Base-by-base conservation (phyloP, 2,113 vertebrate species). In the Puma concolor region DNA sequence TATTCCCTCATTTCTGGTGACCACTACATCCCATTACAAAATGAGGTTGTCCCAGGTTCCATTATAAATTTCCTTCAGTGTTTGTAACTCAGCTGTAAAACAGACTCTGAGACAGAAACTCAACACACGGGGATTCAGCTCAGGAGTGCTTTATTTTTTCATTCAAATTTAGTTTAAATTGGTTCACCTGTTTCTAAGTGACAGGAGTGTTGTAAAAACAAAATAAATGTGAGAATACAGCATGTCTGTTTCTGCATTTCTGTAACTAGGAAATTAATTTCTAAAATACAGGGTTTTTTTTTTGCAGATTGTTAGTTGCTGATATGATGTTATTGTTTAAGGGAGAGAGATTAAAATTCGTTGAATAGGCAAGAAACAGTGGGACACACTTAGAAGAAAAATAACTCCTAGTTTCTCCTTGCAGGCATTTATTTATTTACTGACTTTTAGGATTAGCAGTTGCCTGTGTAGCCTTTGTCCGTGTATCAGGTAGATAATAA, bases 81-180 rank as follows among this genome's bases (percentile, higher is more conserved):
- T 89, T 64, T 96, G 54, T 67, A 96, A 86, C 19, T 88, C 52
- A 83, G 4, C 60, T 72, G 4, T 84, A 88, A 94, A 97, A 64
- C 2, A 87, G n/a, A 5, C 29, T 57, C 23, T 79, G 41, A 95
- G n/a, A 89, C 63, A 94, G 71, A 95, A 95, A 88, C 23, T 89
- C 12, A 79, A 38, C 41, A 86, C 14, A 57, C 44, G 57, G 41
- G 38, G 14, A 94, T 80, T 76, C 29, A 21, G 1, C 27, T 64
- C 8, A 2, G 31, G 14, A 76, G 13, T 76, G 17, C 25, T 87
- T 69, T 81, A 64, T 87, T 95, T 69, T 93, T 92, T 84, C 69
- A 95, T 91, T 96, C 8, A 95, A 83, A 86, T 95, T 97, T 93
- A 92, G 11, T 83, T 98, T 94, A 87, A 96, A 95, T 76, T 89